Percentiles rank a stretch among this genome's conserved stretches.
Conservation (phyloP, 2,888 invertebrate species). For the Ormyrus pomaceus region DNA sequence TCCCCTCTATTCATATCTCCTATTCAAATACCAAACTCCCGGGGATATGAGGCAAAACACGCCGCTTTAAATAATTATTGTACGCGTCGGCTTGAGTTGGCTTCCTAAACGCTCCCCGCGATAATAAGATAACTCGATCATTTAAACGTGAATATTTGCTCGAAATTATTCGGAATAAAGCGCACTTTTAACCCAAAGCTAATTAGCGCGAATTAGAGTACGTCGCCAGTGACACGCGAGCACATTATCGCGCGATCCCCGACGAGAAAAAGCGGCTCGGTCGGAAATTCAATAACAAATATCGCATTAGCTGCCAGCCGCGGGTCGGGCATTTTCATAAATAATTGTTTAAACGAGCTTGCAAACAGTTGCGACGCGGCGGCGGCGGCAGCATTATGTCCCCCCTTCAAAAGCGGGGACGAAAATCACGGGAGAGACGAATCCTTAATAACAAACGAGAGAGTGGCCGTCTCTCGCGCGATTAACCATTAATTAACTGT, state of each 20-base stretch:
- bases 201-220: neutral
- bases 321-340: slow-evolving; percentile 7
- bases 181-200: neutral
- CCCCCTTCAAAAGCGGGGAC: neutral
- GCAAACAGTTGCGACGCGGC: no score
- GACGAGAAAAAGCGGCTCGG: neutral
- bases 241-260: neutral
- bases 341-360: slow-evolving; percentile 27
- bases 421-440: slow-evolving; percentile 5
- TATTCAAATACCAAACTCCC: slow-evolving; percentile 25
- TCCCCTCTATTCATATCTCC: slow-evolving; percentile 1
- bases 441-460: slow-evolving; percentile 34
- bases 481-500: slow-evolving; percentile 58
- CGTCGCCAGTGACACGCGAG: no score
- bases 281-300: neutral
- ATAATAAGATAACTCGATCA: no score
- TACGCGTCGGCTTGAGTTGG: neutral
- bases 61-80: slow-evolving; percentile 36
- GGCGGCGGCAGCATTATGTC: neutral
- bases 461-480: slow-evolving; percentile 21
- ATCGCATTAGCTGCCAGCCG: neutral
- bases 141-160: no score
- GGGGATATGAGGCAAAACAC: slow-evolving; percentile 10
- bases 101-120: neutral
- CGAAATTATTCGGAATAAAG: no score